Evolutionary conservation across 2,113 vertebrate genomes (phyloP), one percentile per base, ranked within the genome.

Genomic region (Dromiciops gliroides): DNA sequence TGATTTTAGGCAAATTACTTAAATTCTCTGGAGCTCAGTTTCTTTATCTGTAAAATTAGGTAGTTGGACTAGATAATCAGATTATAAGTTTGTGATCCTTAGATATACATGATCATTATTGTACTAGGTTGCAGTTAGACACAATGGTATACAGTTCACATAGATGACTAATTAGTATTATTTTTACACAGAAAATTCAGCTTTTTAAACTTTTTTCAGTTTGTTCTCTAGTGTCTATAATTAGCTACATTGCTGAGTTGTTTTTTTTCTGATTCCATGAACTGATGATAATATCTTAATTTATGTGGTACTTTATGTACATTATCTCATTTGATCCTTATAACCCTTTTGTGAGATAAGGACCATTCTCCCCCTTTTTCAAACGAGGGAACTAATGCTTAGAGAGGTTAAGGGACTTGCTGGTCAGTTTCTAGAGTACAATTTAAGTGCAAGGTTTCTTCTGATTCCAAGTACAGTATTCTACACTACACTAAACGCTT

Each of bases 91-190:
- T 44, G 14, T 44, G 37, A n/a, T 83, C 19, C 67, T 83, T 83
- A 83, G 67, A 92, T 48, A 92, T n/a, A 11, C 22, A n/a, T 91
- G 19, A 92, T 52, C 95, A 53, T 53, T 53, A n/a, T 83, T 95
- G 48, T 90, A 91, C 4, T 16, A 31, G 37, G 19, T 93, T 91
- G 48, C 90, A 93, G 92, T 91, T 88, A 52, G 88, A 89, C 50
- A 89, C 49, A 91, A 93, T 89, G 94, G 92, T 94, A 96, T 93
- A 5, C 22, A 89, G 3, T 95, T 96, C 48, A 91, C 19, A 44
- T 60, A 92, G 52, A 1, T 91, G 83, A 90, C 91, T 93, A 90
- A 56, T 93, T 95, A 51, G 50, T 51, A 67, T 92, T 89, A 50
- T 26, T 51, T 51, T 94, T 56, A 88, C 31, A n/a, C 3, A 44